Conservation (phyloP, 2,888 invertebrate species). For the Diarsia mendica region DNA sequence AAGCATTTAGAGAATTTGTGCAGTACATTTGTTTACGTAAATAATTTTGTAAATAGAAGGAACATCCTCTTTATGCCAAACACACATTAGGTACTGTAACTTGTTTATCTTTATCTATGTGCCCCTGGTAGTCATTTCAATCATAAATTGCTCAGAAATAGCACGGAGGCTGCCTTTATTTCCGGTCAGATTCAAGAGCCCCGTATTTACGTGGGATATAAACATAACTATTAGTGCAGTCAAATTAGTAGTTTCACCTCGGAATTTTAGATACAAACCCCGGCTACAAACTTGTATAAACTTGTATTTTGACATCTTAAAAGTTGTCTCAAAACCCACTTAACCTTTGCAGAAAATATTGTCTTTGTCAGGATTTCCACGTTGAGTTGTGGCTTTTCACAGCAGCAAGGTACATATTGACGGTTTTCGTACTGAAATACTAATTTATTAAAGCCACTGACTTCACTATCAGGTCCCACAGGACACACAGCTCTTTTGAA, state of each 20-base stretch:
- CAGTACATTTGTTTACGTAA: constrained; percentile 1
- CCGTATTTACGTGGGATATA: too few species aligned
- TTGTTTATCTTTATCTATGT: neutral
- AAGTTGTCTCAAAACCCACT: too few species aligned
- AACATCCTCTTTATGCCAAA: neutral
- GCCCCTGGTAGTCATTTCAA: neutral
- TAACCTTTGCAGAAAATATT: too few species aligned
- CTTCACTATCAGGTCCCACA: constrained; percentile 33
- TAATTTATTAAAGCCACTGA: constrained; percentile 41
- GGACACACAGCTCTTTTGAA: constrained; percentile 40
- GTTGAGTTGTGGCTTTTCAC: neutral
- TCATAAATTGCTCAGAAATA: neutral
- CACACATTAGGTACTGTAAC: neutral
- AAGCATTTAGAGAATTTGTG: constrained; percentile 15
- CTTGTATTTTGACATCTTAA: too few species aligned
- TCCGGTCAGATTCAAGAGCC: neutral
- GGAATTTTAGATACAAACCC: too few species aligned
- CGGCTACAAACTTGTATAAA: too few species aligned
- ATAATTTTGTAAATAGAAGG: neutral
- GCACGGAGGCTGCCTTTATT: too few species aligned
- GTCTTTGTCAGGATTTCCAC: too few species aligned
- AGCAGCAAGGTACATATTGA: neutral
- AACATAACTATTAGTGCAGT: too few species aligned
- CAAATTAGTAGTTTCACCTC: too few species aligned
- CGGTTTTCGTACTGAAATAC: constrained; percentile 3